Evolutionary conservation across 2,113 vertebrate genomes (phyloP).

Genomic region (Cynocephalus volans): DNA sequence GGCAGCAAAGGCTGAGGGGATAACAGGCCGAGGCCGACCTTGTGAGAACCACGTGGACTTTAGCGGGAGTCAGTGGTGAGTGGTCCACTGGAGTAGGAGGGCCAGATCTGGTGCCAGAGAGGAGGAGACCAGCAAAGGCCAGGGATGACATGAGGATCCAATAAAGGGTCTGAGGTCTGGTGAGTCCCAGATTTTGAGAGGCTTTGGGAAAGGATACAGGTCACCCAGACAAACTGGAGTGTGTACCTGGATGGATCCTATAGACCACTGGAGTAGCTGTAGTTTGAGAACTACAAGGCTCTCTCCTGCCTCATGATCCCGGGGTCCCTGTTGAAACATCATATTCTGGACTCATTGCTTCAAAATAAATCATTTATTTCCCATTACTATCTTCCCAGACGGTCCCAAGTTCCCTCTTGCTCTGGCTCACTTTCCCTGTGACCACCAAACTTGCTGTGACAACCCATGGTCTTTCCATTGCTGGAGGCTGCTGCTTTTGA

Average conservation of each 20-base stretch:
- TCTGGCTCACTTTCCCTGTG: background rate
- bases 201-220: background rate
- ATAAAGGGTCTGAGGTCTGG: background rate
- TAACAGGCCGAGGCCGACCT: background rate
- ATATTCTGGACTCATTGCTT: background rate
- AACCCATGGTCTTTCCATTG: background rate
- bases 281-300: background rate
- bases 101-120: background rate
- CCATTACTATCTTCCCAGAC: background rate
- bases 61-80: background rate
- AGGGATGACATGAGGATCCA: background rate
- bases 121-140: background rate
- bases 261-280: rapidly evolving
- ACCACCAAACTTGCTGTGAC: rapidly evolving
- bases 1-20: background rate
- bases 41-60: background rate
- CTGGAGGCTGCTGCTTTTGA: background rate
- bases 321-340: background rate
- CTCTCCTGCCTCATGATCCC: background rate
- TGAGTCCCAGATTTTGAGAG: background rate
- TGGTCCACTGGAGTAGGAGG: background rate
- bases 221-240: background rate
- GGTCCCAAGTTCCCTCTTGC: background rate
- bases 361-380: background rate
- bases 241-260: no score